Evolutionary conservation across 2,888 invertebrate species (phyloP).

Genomic region (Hofmannophila pseudospretella): DNA sequence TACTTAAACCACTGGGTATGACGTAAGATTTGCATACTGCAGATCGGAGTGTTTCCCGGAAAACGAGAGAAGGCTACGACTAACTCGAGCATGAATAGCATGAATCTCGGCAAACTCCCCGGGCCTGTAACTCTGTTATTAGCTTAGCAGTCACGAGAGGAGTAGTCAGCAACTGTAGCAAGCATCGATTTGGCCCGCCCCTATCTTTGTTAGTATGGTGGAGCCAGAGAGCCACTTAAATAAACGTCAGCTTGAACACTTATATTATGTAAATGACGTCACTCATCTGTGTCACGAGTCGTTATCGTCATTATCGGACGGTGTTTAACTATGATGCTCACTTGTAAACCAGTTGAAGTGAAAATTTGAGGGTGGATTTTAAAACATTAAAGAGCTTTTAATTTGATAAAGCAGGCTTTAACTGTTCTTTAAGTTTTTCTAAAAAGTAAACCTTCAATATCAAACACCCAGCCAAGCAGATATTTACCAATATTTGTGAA

Average conservation of each 20-base stretch:
- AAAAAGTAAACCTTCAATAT: no score
- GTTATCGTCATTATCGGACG: no score
- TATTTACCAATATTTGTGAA: no score
- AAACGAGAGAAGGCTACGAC: conserved; percentile 21
- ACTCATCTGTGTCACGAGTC: not conserved
- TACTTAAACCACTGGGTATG: not conserved
- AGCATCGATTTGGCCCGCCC: conserved; percentile 35
- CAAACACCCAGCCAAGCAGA: no score
- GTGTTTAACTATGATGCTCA: no score
- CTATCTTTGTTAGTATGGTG: conserved; percentile 16
- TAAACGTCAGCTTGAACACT: not conserved
- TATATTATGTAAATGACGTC: not conserved
- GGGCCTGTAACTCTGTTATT: conserved; percentile 47
- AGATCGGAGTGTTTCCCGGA: conserved; percentile 22
- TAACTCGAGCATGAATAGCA: conserved; percentile 19
- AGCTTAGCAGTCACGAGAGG: conserved; percentile 54
- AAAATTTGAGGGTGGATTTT: no score
- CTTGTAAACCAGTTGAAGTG: no score
- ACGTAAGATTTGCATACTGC: conserved; percentile 11
- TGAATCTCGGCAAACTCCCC: conserved; percentile 38
- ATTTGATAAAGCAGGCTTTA: no score
- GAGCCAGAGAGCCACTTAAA: not conserved
- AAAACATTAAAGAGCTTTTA: no score
- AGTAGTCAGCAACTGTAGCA: conserved; percentile 36
- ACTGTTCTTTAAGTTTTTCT: no score